Evolutionary conservation across 2,113 vertebrate genomes (phyloP), one percentile per base, ranked within the genome.

Genomic region (Triplophysa siluroides): DNA sequence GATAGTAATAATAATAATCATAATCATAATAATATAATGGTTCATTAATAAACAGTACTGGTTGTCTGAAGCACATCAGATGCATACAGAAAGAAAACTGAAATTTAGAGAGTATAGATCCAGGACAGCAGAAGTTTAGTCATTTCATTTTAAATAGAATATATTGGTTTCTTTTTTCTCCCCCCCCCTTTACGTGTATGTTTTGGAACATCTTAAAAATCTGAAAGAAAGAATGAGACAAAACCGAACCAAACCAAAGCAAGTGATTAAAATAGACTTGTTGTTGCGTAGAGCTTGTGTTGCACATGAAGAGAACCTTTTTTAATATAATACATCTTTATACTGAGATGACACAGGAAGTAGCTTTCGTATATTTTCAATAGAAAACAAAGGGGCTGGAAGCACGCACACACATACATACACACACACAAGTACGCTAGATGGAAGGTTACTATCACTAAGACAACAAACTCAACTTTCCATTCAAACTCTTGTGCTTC

Each of bases 1-100:
- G 82, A 87, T 88, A 86, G 79, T 89, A 88, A 86, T 89, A 88
- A 89, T 85, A 88, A 85, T 88, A 87, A 90, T 88, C 83, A 83
- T 75, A 84, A 84, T 88, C 79, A 85, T 89, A 86, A 89, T 91
- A 90, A 90, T 87, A 86, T 88, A 90, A 87, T 87, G 88, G 84
- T 90, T 85, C 81, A 83, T 91, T 85, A 89, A 91, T 92, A 91
- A 92, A 92, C 90, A 92, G 88, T 89, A 88, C 84, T 91, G 88
- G 89, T 91, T 89, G 82, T 91, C 84, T 90, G 86, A 90, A 90
- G 87, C 89, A 92, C 89, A 90, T 87, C 88, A 86, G 89, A 87
- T 90, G 86, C 87, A 86, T 89, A 92, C 84, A 91, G 87, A 91
- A 90, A 87, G 56, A 86, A 86, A 87, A 86, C 79, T 69, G 80